Conservation (phyloP, 2,888 invertebrate species). For the Lacanobia wlatinum region DNA sequence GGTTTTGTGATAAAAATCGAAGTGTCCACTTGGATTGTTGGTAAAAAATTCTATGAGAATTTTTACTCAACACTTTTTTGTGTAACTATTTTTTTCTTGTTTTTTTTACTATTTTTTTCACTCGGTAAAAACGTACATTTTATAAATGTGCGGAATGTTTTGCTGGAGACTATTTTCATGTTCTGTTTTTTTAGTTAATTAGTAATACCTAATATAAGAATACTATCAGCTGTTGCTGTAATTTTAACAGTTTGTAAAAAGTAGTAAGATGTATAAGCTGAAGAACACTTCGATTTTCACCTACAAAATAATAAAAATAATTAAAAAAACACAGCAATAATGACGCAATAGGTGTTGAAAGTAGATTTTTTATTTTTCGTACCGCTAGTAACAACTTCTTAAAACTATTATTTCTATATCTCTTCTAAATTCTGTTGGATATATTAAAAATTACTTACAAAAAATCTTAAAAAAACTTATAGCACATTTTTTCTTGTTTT, state of each 20-base stretch:
- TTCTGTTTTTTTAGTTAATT: not conserved
- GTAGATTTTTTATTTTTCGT: conserved; percentile 79
- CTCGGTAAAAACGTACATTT: conserved; percentile 54
- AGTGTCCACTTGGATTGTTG: conserved; percentile 1
- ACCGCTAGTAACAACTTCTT: conserved; percentile 85
- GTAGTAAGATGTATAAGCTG: conserved; percentile 1
- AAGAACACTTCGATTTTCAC: conserved; percentile 69
- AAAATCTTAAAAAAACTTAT: conserved; percentile 49
- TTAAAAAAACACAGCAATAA: conserved; percentile 86
- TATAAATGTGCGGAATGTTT: conserved; percentile 56
- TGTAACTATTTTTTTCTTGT: not conserved
- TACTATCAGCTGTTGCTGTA: conserved; percentile 22
- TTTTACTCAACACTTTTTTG: conserved; percentile 22
- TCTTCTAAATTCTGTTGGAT: conserved; percentile 54
- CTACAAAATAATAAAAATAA: conserved; percentile 65
- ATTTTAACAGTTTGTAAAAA: conserved; percentile 51
- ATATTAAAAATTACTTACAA: conserved; percentile 30
- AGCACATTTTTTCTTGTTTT: conserved; percentile 61
- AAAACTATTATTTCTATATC: conserved; percentile 54
- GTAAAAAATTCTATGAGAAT: conserved; percentile 48
- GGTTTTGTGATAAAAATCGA: conserved; percentile 77
- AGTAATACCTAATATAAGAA: conserved; percentile 18
- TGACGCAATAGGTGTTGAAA: conserved; percentile 84
- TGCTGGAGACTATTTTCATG: conserved; percentile 15
- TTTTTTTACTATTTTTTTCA: not conserved